Evolutionary conservation across 1,140 invertebrate genomes (phyloP).

Genomic region (Bilobella aurantiaca): DNA sequence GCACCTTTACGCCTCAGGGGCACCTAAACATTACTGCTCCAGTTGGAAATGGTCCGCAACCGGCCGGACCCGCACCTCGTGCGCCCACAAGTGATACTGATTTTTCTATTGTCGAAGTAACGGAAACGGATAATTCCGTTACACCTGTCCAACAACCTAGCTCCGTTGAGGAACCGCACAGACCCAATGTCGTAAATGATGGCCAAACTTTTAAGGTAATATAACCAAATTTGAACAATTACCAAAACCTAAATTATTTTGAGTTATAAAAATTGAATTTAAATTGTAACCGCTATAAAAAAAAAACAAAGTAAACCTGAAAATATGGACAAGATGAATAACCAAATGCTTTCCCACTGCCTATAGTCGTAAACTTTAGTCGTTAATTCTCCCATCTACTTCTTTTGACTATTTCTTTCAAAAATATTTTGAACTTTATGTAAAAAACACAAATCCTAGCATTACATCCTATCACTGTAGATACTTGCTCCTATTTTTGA

Average conservation of each 20-base stretch:
- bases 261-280: too few species aligned
- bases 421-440: slow-evolving; percentile 2
- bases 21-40: slow-evolving; percentile 51
- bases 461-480: too few species aligned
- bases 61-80: slow-evolving; percentile 48
- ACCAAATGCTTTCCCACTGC: too few species aligned
- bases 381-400: too few species aligned
- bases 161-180: background rate
- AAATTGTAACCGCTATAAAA: too few species aligned
- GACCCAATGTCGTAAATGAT: background rate
- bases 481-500: too few species aligned
- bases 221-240: background rate
- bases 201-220: background rate
- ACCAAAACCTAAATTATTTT: too few species aligned
- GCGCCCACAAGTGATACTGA: background rate
- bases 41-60: slow-evolving; percentile 45
- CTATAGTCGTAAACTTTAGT: too few species aligned
- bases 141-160: background rate
- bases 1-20: slow-evolving; percentile 53
- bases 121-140: background rate
- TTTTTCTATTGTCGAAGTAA: background rate
- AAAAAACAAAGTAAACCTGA: too few species aligned
- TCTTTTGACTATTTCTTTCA: background rate
- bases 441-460: background rate
- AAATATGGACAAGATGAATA: too few species aligned